Base-by-base conservation (phyloP, 2,888 invertebrate genomes). In the Leptinotarsa tumamoca region DNA sequence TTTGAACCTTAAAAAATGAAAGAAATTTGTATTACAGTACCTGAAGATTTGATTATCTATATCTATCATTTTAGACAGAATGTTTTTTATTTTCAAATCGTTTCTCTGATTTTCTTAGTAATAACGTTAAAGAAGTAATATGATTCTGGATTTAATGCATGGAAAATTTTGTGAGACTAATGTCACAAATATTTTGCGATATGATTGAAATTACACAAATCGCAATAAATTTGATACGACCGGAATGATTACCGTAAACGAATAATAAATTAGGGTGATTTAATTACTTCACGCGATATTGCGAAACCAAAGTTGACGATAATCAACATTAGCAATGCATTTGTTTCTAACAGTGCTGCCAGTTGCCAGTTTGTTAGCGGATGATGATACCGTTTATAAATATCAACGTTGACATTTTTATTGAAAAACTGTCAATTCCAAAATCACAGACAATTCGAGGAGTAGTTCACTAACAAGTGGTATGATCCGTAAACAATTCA, bases 211-310 rank as follows among this genome's bases (percentile, higher is more conserved):
- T 63, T 63, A 43, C 63, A 63, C 63, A 63, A 63, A 63, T 63
- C 43, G 63, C 43, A 63, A 63, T 63, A 63, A 63, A 63, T 63
- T 63, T 33, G 63, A 63, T 63, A 63, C n/a, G 63, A 63, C 63
- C 33, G 17, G 43, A 43, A 63, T 63, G 61, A 61, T 71, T 58
- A 71, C 71, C 61, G 71, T 71, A 58, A 71, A 71, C 63, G 63
- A 63, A 71, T 50, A 71, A 63, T 63, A 51, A 71, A 56, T 56
- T 71, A 71, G 71, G 71, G 49, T 73, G 67, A 68, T 73, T 73
- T 73, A 56, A 61, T 73, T 68, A 51, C 58, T 33, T 43, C n/a
- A 63, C 43, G 63, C 63, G 63, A 63, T 63, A 63, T 63, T 63
- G 63, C 63, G 63, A 63, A 63, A 63, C n/a, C 33, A 63, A 43